phyloP scores from a whole-genome alignment of 1,140 invertebrate species.

The Conus betulinus region DNA sequence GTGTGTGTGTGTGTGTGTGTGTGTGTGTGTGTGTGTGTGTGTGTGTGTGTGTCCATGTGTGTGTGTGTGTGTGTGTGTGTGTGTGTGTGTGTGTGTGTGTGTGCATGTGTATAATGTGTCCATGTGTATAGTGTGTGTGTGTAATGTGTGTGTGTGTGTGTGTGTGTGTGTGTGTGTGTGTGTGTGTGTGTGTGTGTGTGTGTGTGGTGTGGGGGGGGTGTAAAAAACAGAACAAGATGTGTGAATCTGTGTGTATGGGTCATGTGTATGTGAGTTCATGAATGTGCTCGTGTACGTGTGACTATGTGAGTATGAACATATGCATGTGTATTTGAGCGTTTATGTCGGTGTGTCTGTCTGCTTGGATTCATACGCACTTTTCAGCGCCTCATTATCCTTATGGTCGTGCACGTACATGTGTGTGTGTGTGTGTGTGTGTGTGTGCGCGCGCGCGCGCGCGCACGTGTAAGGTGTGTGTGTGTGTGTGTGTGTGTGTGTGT shows the following conservation, averaged over 20 bases:
- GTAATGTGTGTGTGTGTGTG: background rate
- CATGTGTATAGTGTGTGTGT: too few species aligned
- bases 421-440: conserved; percentile 20
- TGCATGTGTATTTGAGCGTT: background rate
- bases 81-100: too few species aligned
- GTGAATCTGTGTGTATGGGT: background rate
- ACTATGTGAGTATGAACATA: background rate
- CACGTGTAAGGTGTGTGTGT: conserved; percentile 20
- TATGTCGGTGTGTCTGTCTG: background rate
- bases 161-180: background rate
- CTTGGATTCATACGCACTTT: background rate
- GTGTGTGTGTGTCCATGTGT: too few species aligned
- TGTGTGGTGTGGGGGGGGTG: too few species aligned
- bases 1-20: too few species aligned
- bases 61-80: too few species aligned
- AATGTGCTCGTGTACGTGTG: background rate
- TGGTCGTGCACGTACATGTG: background rate
- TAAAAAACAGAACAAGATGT: too few species aligned
- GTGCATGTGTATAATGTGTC: too few species aligned
- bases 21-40: too few species aligned
- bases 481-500: conserved; percentile 24
- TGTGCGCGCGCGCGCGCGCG: too few species aligned
- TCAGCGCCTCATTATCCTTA: background rate
- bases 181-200: background rate
- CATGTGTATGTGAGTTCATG: background rate